Base-by-base conservation (phyloP, 2,888 invertebrate genomes). In the Chromoteleia sp. region DNA sequence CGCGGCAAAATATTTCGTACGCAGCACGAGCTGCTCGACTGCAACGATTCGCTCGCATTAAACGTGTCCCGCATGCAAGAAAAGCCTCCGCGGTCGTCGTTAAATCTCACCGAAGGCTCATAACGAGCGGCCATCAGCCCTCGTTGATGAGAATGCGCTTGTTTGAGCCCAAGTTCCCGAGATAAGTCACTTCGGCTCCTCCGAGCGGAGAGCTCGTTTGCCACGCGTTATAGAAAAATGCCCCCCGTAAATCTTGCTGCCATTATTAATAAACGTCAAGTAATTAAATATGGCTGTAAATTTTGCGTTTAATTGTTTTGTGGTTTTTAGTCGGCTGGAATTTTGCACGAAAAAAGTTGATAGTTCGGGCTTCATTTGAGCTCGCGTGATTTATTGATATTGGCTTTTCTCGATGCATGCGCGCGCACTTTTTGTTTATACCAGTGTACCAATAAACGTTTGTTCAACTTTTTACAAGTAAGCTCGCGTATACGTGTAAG, bases 51-150 rank as follows among this genome's bases (percentile, higher is more conserved):
- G 75, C 77, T 73, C 79, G 65, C 83, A 84, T 85, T 85, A 85
- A 87, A 84, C 84, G 83, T 84, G 84, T 79, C 82, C 76, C 77
- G 84, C 83, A 84, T 85, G 78, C 81, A 70, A 82, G 74, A 73
- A 74, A 56, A 70, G 77, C 61, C 59, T 36, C 68, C 56, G 61
- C 58, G 39, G 73, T 81, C 84, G 83, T 86, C 86, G 85, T 87
- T 87, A 87, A 85, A 82, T 83, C 83, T 45, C 68, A 77, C 59
- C 84, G 75, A 83, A 84, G 84, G 83, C 84, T 85, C 85, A 84
- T 85, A 86, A 86, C 86, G 83, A 87, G 84, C 74, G 73, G 82
- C 81, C 81, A 82, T 83, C 77, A 75, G 68, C 65, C 70, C 65
- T 65, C 39, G 75, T 75, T 82, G 81, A 83, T 81, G 82, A 81